Percentiles rank a stretch among this genome's conserved stretches.
These are phyloP conservation scores for Aphrophora alni DNA, from an alignment of 2,888 invertebrate species.

Conservation along the genomic window DNA sequence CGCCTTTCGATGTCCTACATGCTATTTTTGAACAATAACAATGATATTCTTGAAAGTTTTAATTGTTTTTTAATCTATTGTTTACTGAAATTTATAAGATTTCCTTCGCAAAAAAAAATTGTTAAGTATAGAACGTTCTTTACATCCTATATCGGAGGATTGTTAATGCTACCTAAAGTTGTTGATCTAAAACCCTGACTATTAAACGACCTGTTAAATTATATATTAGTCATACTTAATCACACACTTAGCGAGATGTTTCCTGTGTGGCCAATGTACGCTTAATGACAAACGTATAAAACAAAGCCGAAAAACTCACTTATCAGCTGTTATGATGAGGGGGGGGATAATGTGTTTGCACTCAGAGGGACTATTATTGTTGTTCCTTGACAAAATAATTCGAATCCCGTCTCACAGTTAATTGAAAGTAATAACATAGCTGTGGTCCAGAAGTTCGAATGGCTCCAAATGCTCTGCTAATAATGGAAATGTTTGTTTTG, in stretches of 20 bases:
- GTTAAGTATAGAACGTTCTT: too few species aligned
- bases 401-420: background rate
- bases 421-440: background rate
- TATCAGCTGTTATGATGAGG: background rate
- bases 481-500: background rate
- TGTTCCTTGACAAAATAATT: background rate
- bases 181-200: too few species aligned
- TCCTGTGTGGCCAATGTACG: slow-evolving; percentile 1
- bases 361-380: background rate
- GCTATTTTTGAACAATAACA: too few species aligned
- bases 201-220: background rate
- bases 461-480: background rate
- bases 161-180: too few species aligned
- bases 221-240: background rate
- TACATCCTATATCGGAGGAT: too few species aligned
- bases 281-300: background rate
- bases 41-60: too few species aligned
- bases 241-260: background rate
- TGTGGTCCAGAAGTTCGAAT: background rate
- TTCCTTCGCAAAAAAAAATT: too few species aligned
- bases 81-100: too few species aligned
- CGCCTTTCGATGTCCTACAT: too few species aligned
- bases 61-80: too few species aligned
- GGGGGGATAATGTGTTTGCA: background rate
- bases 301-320: slow-evolving; percentile 2